Evolutionary conservation across 2,113 vertebrate species (phyloP).

Genomic region (mouse (Mus musculus)): GRCm39 chr17:82400001-82400500

Average conservation of each 20-base stretch:
- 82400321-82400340: neutral
- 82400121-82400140: neutral
- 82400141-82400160: neutral
- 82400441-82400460: neutral
- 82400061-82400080: neutral
- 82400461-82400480: neutral
- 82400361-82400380: neutral
- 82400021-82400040: neutral
- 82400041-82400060: neutral
- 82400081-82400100: neutral
- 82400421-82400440: neutral
- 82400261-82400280: neutral
- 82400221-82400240: neutral
- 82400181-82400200: neutral
- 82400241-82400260: neutral
- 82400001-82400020: too few relatives aligned
- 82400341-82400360: neutral
- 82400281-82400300: neutral
- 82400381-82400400: too few relatives aligned
- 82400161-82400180: neutral
- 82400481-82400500: neutral
- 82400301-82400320: neutral
- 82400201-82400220: neutral
- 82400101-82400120: neutral
- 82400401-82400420: neutral